Evolutionary conservation across 2,113 vertebrate species (phyloP).

Genomic region (Plotosus lineatus): DNA sequence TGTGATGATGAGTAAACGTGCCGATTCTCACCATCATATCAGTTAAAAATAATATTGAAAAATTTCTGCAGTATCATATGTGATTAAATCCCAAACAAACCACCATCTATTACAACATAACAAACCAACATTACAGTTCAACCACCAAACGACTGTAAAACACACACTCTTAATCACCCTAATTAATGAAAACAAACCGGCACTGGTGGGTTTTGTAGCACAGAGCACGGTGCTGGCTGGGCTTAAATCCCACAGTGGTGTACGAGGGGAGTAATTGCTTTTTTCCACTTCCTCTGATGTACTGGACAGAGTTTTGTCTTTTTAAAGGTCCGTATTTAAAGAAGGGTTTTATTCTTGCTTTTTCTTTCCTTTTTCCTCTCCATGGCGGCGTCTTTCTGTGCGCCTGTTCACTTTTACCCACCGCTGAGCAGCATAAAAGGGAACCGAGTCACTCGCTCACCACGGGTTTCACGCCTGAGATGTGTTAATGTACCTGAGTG

Average conservation of each 20-base stretch:
- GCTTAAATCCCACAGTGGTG: neutral
- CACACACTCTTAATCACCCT: neutral
- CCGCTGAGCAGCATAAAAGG: constrained; percentile 23
- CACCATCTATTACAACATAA: neutral
- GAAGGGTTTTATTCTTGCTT: neutral
- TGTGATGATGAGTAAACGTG: neutral
- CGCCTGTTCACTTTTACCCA: neutral
- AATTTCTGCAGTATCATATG: neutral
- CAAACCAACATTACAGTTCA: neutral
- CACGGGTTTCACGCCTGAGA: constrained; percentile 3
- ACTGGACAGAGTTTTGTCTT: neutral
- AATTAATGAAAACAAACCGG: neutral
- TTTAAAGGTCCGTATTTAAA: neutral
- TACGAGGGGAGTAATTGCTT: neutral
- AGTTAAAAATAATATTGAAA: neutral
- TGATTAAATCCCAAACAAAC: neutral
- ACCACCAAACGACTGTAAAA: neutral
- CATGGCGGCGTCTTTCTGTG: neutral
- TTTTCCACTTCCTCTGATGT: constrained; percentile 1
- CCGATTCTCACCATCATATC: neutral
- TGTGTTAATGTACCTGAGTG: constrained; percentile 28
- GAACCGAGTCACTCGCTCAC: constrained; percentile 16
- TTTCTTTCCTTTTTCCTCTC: neutral
- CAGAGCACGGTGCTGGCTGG: neutral
- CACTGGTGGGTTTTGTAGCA: neutral